A percentile compares a stretch with the other conserved stretches of the same genome.
phyloP scores from a whole-genome alignment of 2,797 vertebrate genomes.

The Podarcis siculus region DNA sequence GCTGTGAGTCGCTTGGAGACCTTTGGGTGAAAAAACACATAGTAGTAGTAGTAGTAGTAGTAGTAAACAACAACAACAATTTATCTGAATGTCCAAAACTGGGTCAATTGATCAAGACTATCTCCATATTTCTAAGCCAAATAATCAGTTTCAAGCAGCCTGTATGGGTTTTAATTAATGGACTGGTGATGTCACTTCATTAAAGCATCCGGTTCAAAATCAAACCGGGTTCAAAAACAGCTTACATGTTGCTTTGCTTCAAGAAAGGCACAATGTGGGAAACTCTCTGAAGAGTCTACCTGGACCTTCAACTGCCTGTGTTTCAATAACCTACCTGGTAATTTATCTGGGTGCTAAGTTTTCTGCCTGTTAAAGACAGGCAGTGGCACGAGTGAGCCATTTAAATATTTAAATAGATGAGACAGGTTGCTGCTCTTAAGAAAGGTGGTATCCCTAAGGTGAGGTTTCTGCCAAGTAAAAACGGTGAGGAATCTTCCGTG shows the following conservation, averaged over 20 bases:
- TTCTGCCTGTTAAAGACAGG: background rate
- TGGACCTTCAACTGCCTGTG: background rate
- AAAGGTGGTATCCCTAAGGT: background rate
- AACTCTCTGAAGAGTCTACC: background rate
- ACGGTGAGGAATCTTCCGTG: background rate
- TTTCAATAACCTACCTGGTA: background rate
- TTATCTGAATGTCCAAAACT: no score
- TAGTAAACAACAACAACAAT: no score
- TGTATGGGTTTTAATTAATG: no score
- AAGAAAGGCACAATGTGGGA: background rate
- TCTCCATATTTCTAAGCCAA: no score
- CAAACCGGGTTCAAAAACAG: no score
- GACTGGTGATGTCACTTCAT: no score
- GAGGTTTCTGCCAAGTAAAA: background rate
- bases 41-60: no score
- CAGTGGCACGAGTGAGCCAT: background rate
- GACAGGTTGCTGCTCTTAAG: background rate
- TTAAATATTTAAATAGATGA: background rate
- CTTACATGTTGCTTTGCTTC: background rate
- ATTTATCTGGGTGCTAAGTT: background rate
- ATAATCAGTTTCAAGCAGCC: no score
- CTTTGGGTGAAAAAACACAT: no score
- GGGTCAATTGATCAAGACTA: no score
- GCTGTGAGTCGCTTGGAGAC: no score
- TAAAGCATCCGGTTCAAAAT: no score